A percentile compares a stretch with the other conserved stretches of the same genome.
phyloP scores from a whole-genome alignment of 2,113 vertebrate species.

The Phasianus colchicus region DNA sequence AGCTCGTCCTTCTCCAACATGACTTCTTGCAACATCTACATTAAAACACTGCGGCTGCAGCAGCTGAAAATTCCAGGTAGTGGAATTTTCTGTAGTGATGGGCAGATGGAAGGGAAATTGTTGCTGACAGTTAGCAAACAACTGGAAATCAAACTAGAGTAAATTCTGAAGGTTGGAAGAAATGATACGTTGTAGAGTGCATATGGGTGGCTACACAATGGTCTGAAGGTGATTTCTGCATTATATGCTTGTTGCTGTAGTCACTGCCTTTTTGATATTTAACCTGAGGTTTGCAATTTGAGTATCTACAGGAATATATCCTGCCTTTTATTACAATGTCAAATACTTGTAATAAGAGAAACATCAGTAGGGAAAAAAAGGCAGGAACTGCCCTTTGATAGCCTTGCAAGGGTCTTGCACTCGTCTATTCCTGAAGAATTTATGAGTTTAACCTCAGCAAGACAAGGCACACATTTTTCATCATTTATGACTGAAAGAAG shows the following conservation, averaged over 20 bases:
- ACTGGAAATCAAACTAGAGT: not conserved
- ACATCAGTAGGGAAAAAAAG: rapidly evolving
- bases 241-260: not conserved
- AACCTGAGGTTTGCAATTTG: not conserved
- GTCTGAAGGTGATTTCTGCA: not conserved
- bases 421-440: not conserved
- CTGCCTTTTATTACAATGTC: not conserved
- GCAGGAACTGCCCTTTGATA: not conserved
- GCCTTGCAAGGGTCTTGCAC: not conserved
- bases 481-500: not conserved
- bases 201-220: not conserved
- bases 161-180: not conserved
- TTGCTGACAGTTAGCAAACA: not conserved
- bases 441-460: not conserved
- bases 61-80: not conserved
- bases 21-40: not conserved
- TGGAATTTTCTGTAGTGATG: not conserved
- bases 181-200: not conserved
- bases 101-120: not conserved
- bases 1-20: not conserved
- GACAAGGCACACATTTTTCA: not conserved
- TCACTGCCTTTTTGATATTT: not conserved
- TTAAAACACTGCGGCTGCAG: rapidly evolving
- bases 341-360: not conserved
- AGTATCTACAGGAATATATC: not conserved